Evolutionary conservation across 2,113 vertebrate genomes (phyloP).

Genomic region (Hippoglossus stenolepis): DNA sequence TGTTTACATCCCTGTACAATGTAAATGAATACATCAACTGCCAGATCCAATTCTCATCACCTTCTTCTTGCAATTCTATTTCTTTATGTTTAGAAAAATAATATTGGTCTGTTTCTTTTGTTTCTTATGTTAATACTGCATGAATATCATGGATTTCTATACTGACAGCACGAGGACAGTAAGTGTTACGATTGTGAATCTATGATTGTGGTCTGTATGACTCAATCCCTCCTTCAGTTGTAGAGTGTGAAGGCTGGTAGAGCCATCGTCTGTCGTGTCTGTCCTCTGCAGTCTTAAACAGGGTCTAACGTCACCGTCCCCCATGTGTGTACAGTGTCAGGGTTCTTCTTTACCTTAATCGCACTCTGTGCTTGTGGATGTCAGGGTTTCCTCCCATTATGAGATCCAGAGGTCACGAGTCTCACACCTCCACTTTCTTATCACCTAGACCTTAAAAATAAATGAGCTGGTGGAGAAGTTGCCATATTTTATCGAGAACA

Average conservation of each 20-base stretch:
- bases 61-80: slow-evolving; percentile 70
- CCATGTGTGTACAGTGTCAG: slow-evolving; percentile 58
- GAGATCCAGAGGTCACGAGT: slow-evolving; percentile 49
- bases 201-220: slow-evolving; percentile 62
- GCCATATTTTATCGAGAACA: slow-evolving; percentile 57
- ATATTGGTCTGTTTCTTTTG: slow-evolving; percentile 67
- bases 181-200: slow-evolving; percentile 65
- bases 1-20: slow-evolving; percentile 82
- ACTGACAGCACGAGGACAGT: slow-evolving; percentile 76
- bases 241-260: slow-evolving; percentile 59
- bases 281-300: slow-evolving; percentile 83
- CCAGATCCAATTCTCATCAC: slow-evolving; percentile 67
- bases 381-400: slow-evolving; percentile 43
- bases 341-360: slow-evolving; percentile 42
- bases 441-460: slow-evolving; percentile 78
- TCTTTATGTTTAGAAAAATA: slow-evolving; percentile 65
- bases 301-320: slow-evolving; percentile 71
- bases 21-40: slow-evolving; percentile 75
- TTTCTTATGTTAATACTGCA: slow-evolving; percentile 81
- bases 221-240: slow-evolving; percentile 52
- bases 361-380: slow-evolving; percentile 56
- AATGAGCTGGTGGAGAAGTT: slow-evolving; percentile 55
- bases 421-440: slow-evolving; percentile 55
- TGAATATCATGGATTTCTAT: slow-evolving; percentile 77
- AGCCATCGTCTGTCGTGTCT: slow-evolving; percentile 60